Conservation (phyloP, 2,888 invertebrate genomes). For the Hirtodrosophila alboralis region DNA sequence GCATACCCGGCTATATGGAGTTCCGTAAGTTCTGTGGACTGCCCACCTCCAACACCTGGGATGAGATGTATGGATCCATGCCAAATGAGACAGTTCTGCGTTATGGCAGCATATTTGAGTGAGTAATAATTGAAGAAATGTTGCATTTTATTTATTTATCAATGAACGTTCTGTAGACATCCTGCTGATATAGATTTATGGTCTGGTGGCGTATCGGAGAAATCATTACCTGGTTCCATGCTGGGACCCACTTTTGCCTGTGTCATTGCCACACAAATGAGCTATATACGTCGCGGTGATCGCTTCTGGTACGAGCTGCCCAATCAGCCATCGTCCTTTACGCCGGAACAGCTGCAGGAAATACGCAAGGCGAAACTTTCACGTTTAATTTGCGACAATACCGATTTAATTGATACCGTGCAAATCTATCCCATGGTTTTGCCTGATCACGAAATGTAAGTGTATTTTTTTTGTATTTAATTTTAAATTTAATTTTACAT, state of each 20-base stretch:
- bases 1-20: conserved; percentile 96
- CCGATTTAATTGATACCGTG: conserved; percentile 95
- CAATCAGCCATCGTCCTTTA: conserved; percentile 95
- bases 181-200: conserved; percentile 97
- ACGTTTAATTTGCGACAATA: conserved; percentile 95
- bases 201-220: conserved; percentile 97
- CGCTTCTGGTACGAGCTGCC: conserved; percentile 97
- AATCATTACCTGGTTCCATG: conserved; percentile 95
- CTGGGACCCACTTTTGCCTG: conserved; percentile 97
- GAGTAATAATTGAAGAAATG: conserved; percentile 79
- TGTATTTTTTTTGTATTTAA: conserved; percentile 82
- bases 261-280: conserved; percentile 96
- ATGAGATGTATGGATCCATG: conserved; percentile 94
- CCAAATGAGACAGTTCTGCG: conserved; percentile 93
- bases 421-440: conserved; percentile 96
- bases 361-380: conserved; percentile 92
- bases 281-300: conserved; percentile 94
- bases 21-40: conserved; percentile 95
- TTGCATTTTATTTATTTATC: background rate
- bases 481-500: background rate
- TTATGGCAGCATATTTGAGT: conserved; percentile 93
- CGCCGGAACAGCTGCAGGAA: conserved; percentile 93
- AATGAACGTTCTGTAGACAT: conserved; percentile 85
- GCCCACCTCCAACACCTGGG: conserved; percentile 89
- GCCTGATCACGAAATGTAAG: conserved; percentile 96